Evolutionary conservation across 2,888 invertebrate species (phyloP), one percentile per base, ranked within the genome.

Genomic region (Cenopis cana): DNA sequence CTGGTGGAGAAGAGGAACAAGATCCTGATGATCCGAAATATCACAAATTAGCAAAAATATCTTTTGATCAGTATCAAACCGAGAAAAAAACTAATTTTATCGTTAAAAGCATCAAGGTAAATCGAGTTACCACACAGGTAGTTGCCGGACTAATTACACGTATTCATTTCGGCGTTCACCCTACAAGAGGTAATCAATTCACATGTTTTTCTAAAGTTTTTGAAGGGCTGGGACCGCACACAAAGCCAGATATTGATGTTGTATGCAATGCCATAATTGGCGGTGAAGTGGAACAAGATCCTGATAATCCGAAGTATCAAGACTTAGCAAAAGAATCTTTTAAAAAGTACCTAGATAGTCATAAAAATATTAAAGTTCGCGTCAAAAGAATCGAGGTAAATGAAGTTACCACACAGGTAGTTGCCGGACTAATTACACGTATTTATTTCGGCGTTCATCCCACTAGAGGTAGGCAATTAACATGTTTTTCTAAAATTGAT

Each of bases 371-470:
- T 46, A 18, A 17, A 17, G 10, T 18, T 9, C 0, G 4, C 2
- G 18, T 50, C 8, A 50, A 50, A 50, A 17, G n/a, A 10, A 17
- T 50, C 18, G n/a, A 50, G 10, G 50, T 50, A 17, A 17, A 17
- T 50, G 1, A 5, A n/a, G 50, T 50, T 17, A 50, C 50, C 50
- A 50, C 50, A 18, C 50, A 50, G 18, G 50, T 17, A 17, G 50
- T 50, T 17, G 8, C 50, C 9, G 50, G 50, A 10, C 6, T 9
- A 9, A 50, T 50, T 4, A 84, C 79, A 9, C 36, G 12, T 17
- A 76, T 84, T 2, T 69, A 76, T 29, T 81, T 81, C 41, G 71
- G 64, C 17, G 76, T 78, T 18, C 18, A 56, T 24, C 75, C 76
- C 8, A n/a, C 24, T 18, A 49, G 18, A 4, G 57, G 33, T 14